phyloP scores from a whole-genome alignment of 1,140 invertebrate species.

The Colletes gigas region DNA sequence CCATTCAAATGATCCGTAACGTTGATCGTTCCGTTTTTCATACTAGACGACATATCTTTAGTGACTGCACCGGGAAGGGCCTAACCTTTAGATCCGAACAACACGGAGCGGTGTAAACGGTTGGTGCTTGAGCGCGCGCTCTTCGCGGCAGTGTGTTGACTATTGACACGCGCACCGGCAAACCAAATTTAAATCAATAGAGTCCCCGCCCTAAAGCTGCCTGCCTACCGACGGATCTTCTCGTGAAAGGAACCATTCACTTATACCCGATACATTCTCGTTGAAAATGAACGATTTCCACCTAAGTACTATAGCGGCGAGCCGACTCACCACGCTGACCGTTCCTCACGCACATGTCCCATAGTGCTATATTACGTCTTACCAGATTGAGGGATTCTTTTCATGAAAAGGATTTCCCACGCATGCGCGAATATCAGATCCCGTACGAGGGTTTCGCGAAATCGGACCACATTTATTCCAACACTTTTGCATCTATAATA shows the following conservation, averaged over 20 bases:
- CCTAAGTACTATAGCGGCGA: not conserved
- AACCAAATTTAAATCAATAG: slow-evolving; percentile 81
- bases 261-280: slow-evolving; percentile 27
- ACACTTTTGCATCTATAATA: not conserved
- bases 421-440: slow-evolving; percentile 17
- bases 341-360: slow-evolving; percentile 22
- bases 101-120: slow-evolving; percentile 7
- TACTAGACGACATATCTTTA: slow-evolving; percentile 49
- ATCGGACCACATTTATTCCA: not conserved
- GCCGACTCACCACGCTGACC: slow-evolving; percentile 9
- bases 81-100: slow-evolving; percentile 47
- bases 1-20: slow-evolving; percentile 43
- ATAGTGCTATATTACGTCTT: slow-evolving; percentile 1
- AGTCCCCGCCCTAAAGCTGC: slow-evolving; percentile 69
- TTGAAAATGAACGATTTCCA: slow-evolving; percentile 19
- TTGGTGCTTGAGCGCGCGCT: slow-evolving; percentile 52
- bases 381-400: slow-evolving; percentile 40
- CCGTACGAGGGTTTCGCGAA: not conserved
- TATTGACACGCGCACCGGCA: slow-evolving; percentile 71
- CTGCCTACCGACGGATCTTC: slow-evolving; percentile 18
- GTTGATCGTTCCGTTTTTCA: slow-evolving; percentile 23
- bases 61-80: slow-evolving; percentile 19
- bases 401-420: slow-evolving; percentile 27
- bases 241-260: slow-evolving; percentile 43
- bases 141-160: slow-evolving; percentile 62